These are phyloP conservation scores for Gastrophryne carolinensis DNA, from an alignment of 2,797 vertebrate genomes.

Conservation along the genomic window DNA sequence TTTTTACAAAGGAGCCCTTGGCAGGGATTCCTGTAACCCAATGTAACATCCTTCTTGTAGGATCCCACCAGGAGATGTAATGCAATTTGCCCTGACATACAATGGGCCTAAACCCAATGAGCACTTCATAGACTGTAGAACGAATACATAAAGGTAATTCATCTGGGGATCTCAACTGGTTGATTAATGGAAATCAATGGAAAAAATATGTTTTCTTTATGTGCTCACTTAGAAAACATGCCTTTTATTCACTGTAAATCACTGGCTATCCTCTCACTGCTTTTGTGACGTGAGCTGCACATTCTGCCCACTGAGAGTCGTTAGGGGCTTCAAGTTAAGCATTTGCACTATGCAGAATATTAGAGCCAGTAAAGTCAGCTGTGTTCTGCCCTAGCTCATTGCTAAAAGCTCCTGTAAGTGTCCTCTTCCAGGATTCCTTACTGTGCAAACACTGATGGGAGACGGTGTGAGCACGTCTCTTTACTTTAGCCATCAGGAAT, in stretches of 20 bases:
- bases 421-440: constrained; percentile 7
- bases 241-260: constrained; percentile 26
- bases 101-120: constrained; percentile 39
- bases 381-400: background rate
- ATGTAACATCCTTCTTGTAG: constrained; percentile 33
- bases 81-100: constrained; percentile 45
- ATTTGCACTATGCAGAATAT: background rate
- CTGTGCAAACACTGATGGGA: constrained; percentile 9
- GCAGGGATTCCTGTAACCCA: background rate
- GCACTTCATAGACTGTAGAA: constrained; percentile 38
- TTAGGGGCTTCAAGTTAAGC: constrained; percentile 13
- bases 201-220: background rate
- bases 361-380: constrained; percentile 13
- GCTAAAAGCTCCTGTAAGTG: constrained; percentile 11
- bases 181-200: constrained; percentile 46
- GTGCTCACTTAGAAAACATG: constrained; percentile 36
- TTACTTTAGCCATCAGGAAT: background rate
- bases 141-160: constrained; percentile 6
- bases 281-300: background rate
- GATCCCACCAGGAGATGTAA: constrained; percentile 47
- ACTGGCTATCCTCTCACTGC: constrained; percentile 31
- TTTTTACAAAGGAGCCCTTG: background rate
- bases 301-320: constrained; percentile 8
- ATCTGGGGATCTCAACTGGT: constrained; percentile 31
- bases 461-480: background rate